phyloP scores from a whole-genome alignment of 1,140 invertebrate species.

The Leptinotarsa undecemlineata region DNA sequence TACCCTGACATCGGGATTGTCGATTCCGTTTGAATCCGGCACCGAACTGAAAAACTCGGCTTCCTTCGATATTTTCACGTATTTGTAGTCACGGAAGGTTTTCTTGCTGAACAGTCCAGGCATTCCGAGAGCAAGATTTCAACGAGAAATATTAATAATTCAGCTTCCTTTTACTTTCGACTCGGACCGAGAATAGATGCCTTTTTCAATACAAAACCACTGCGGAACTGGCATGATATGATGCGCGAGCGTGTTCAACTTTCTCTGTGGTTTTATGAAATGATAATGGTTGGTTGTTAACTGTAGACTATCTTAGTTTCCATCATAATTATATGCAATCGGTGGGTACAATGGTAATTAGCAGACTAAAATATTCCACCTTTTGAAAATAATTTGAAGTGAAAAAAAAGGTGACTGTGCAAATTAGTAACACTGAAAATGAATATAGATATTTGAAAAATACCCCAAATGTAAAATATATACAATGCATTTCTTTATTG shows the following conservation, averaged over 20 bases:
- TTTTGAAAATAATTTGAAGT: no score
- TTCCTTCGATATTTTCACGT: conserved; percentile 2
- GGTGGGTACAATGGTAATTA: no score
- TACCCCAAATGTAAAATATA: no score
- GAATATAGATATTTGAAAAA: no score
- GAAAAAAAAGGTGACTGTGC: no score
- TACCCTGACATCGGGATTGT: neutral
- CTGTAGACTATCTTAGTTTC: neutral
- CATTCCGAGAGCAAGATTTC: no score
- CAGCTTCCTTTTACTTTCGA: conserved; percentile 3
- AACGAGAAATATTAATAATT: no score
- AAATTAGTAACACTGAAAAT: no score
- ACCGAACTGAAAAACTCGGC: neutral
- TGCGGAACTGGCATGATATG: neutral
- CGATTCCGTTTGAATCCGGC: neutral
- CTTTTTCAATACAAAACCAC: neutral
- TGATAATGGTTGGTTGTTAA: neutral
- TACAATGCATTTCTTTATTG: no score
- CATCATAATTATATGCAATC: no score
- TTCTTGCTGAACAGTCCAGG: neutral
- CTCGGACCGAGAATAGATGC: neutral
- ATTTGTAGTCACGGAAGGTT: conserved; percentile 2
- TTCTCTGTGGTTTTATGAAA: conserved; percentile 8
- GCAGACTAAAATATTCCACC: no score
- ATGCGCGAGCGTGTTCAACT: neutral